A percentile compares a stretch with the other conserved stretches of the same genome.
Evolutionary conservation across 2,888 invertebrate genomes (phyloP).

Genomic region (Drosophila bunnanda): DNA sequence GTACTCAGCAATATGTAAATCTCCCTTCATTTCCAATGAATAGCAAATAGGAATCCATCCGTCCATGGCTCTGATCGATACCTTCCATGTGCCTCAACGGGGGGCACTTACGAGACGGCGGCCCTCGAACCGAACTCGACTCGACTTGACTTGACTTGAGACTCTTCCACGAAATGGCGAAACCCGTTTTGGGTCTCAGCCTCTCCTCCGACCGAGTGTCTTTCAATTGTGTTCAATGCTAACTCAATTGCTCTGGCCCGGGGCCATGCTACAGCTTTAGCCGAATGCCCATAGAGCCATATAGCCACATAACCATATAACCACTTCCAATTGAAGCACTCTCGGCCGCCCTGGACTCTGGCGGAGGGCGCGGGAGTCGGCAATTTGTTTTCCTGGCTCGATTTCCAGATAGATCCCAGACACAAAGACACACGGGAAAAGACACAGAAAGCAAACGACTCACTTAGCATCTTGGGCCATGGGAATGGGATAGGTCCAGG

Average conservation of each 20-base stretch:
- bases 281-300: slow-evolving; percentile 7
- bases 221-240: slow-evolving; percentile 79
- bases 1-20: slow-evolving; percentile 13
- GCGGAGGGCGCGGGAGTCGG: slow-evolving; percentile 15
- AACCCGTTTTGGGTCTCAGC: slow-evolving; percentile 74
- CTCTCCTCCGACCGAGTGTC: slow-evolving; percentile 58
- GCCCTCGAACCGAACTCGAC: slow-evolving; percentile 37
- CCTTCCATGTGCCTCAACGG: slow-evolving; percentile 44
- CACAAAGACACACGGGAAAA: slow-evolving; percentile 21
- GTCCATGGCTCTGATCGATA: slow-evolving; percentile 28
- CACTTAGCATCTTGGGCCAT: slow-evolving; percentile 59
- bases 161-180: slow-evolving; percentile 70
- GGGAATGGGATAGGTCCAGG: slow-evolving; percentile 42
- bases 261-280: slow-evolving; percentile 51
- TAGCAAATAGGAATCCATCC: slow-evolving; percentile 38
- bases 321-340: slow-evolving; percentile 68
- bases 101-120: slow-evolving; percentile 46
- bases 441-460: slow-evolving; percentile 46
- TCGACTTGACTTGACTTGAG: slow-evolving; percentile 25
- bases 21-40: slow-evolving; percentile 41
- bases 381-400: slow-evolving; percentile 45
- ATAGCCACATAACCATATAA: slow-evolving; percentile 29
- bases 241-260: slow-evolving; percentile 73
- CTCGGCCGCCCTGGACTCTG: slow-evolving; percentile 8
- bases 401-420: slow-evolving; percentile 33